Evolutionary conservation across 2,797 vertebrate genomes (phyloP), one percentile per base, ranked within the genome.

Genomic region (Cynodonichthys magdalenae): DNA sequence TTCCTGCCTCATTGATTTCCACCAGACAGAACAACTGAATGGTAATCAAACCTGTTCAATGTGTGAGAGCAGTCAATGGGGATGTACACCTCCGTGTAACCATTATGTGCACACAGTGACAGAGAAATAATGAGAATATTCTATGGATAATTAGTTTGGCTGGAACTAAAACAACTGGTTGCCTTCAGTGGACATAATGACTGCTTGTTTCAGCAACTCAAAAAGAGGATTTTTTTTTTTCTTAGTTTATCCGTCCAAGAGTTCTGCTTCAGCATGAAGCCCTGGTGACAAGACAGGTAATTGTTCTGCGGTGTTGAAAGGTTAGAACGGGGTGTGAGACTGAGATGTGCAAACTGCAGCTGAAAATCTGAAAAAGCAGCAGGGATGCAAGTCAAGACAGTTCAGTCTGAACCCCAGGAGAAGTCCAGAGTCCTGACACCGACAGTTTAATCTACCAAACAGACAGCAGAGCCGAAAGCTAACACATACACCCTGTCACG

Each of bases 1-100:
- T 66, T 49, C 45, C 60, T 54, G 74, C 77, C 75, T 82, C 82
- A 88, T 85, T 80, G 86, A 90, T 87, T 83, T 74, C 63, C 53
- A 62, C 66, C 69, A 18, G 66, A 61, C 67, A 85, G 58, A 77
- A 74, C 39, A 78, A 75, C 70, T 5, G 49, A 60, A 53, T 56
- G 62, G 68, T 80, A 66, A 83, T 83, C 71, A 79, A 81, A 83
- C 67, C 66, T 71, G 77, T 79, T 64, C 59, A 41, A 45, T 66
- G 66, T 65, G 71, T 76, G 63, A 68, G 68, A 63, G 55, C 65
- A 47, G 53, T 36, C 41, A 7, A 49, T 77, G 67, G 61, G 53
- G 64, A 51, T 19, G 67, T 63, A 59, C 10, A 36, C 4, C n/a
- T 65, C 54, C n/a, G 44, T 18, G 41, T 6, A 48, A 44, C 59